Evolutionary conservation across 30 jellyfish, hydroid and myxozoan species (phyloP).

Genomic region (Cassiopea andromeda): DNA sequence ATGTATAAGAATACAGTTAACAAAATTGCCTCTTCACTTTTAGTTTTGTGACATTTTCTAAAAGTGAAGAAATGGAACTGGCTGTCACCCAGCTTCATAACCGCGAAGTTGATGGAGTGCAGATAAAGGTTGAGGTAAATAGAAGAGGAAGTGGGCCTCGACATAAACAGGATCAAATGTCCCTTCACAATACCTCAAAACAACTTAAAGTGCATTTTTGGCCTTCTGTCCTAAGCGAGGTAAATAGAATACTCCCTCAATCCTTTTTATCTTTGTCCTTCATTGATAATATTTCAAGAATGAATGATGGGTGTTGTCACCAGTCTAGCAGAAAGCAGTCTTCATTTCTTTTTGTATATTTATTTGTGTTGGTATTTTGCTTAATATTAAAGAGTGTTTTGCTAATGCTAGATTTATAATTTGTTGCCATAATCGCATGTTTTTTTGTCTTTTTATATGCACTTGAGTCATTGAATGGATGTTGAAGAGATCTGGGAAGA

Average conservation of each 20-base stretch:
- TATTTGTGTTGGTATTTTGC: too few relatives aligned
- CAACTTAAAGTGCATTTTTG: slow-evolving; percentile 49
- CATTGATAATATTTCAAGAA: neutral
- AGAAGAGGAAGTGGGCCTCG: slow-evolving; percentile 9
- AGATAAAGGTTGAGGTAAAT: slow-evolving; percentile 65
- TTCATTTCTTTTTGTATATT: too few relatives aligned
- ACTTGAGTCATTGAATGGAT: too few relatives aligned
- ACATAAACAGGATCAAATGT: neutral
- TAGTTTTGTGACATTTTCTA: slow-evolving; percentile 72
- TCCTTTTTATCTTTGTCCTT: neutral
- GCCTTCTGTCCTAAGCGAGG: slow-evolving; percentile 61
- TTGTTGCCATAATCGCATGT: too few relatives aligned
- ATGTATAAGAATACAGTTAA: too few relatives aligned
- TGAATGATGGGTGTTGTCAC: too few relatives aligned
- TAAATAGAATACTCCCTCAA: neutral
- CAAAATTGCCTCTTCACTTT: neutral
- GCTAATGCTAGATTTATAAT: too few relatives aligned
- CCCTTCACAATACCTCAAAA: neutral
- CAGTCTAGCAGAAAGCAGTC: too few relatives aligned
- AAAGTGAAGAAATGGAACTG: slow-evolving; percentile 42
- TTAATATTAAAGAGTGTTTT: too few relatives aligned
- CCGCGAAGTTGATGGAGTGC: slow-evolving; percentile 70
- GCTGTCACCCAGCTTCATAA: slow-evolving; percentile 61
- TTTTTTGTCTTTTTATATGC: too few relatives aligned
- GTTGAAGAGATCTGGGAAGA: too few relatives aligned